Base-by-base conservation (phyloP, 2,113 vertebrate species). In the Scomber colias region DNA sequence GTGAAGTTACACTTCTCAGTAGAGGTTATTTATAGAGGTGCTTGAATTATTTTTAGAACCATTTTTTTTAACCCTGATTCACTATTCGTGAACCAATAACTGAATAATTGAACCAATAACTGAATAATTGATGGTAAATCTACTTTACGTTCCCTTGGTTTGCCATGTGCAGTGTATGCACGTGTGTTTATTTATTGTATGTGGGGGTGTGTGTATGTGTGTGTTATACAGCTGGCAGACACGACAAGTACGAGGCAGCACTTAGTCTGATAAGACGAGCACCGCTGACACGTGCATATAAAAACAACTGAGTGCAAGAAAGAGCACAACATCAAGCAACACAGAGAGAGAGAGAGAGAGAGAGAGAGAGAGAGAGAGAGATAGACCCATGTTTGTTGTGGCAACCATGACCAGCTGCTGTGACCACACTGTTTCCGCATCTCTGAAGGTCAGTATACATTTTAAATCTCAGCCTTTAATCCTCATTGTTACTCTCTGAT, bases 361-460 rank as follows among this genome's bases (percentile, higher is more conserved):
- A 31, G 46, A 74, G 11, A 61, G 51, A 31, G 46, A 67, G 51
- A 14, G 31, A 27, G 5, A 75, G 51, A 31, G 46, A 74, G 11
- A 61, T 21, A 60, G 8, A 62, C 2, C 2, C 14, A 77, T 72
- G 77, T 92, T 92, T 93, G 85, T 77, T 91, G 82, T 92, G 88
- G 75, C 67, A 88, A 92, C 85, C n/a, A 19, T 53, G 31, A 15
- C 45, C 75, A 87, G 82, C 72, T 83, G 81, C 21, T 50, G 6
- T 3, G 0, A 31, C 54, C 49, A 65, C 45, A 66, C 44, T 53
- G n/a, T 16, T 50, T 79, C 30, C 55, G n/a, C 40, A 24, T 56
- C 10, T 1, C 31, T 70, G 46, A 79, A 81, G 0, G 27, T 79
- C 71, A 75, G 3, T 30, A 66, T 62, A 59, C 54, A 51, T 40